Percentiles rank a stretch among this genome's conserved stretches.
phyloP scores from a whole-genome alignment of 2,888 invertebrate species.

The Ommatoiulus sabulosus region DNA sequence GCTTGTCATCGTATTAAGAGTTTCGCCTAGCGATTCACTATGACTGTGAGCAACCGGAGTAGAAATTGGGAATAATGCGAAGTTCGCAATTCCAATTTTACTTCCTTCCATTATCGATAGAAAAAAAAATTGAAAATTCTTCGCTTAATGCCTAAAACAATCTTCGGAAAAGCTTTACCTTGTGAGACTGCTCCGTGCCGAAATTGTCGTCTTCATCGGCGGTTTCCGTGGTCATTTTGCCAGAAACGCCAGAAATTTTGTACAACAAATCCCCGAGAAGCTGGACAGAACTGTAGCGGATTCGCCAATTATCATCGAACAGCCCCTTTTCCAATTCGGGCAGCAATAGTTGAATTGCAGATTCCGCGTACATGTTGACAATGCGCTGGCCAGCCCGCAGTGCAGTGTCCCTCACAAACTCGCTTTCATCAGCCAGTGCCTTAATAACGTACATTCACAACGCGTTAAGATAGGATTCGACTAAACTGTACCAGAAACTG shows the following conservation, averaged over 20 bases:
- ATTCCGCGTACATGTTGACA: constrained; percentile 95
- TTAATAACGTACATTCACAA: constrained; percentile 62
- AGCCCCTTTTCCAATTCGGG: constrained; percentile 94
- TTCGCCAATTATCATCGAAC: constrained; percentile 99
- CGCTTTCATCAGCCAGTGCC: constrained; percentile 98
- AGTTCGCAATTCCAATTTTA: too few species aligned
- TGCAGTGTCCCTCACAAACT: constrained; percentile 98
- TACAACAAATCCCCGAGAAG: constrained; percentile 95
- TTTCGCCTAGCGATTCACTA: too few species aligned
- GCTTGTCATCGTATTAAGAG: too few species aligned
- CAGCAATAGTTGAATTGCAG: constrained; percentile 89
- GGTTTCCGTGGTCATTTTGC: constrained; percentile 99
- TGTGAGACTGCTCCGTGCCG: constrained; percentile 94
- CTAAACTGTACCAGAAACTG: background rate
- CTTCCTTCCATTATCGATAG: too few species aligned
- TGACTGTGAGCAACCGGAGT: too few species aligned
- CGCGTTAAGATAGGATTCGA: background rate
- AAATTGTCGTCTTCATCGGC: constrained; percentile 99
- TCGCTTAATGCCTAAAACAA: too few species aligned
- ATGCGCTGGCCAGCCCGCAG: constrained; percentile 96
- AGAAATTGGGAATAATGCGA: too few species aligned
- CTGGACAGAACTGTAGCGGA: constrained; percentile 91
- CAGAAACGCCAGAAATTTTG: constrained; percentile 94
- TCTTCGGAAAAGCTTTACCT: too few species aligned
- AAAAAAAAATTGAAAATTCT: too few species aligned